Evolutionary conservation across 2,888 invertebrate species (phyloP).

Genomic region (Seira musarum): DNA sequence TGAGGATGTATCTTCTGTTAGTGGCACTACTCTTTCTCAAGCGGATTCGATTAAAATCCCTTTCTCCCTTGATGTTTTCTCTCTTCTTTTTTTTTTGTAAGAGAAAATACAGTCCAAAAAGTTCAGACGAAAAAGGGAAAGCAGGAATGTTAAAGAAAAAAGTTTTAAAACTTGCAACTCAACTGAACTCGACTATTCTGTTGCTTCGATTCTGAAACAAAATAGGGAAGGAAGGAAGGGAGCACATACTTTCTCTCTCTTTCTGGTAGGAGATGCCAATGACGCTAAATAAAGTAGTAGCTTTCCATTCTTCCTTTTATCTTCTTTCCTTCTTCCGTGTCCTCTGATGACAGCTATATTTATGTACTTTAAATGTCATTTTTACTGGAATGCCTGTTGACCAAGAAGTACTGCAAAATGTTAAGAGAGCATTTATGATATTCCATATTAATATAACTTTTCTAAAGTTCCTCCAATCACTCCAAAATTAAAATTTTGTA

Average conservation of each 20-base stretch:
- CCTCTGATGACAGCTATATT: not conserved
- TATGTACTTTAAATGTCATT: not conserved
- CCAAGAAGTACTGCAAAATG: not conserved
- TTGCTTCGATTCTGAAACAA: not conserved
- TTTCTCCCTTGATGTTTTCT: not conserved
- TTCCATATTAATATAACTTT: not conserved
- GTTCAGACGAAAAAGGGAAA: not conserved
- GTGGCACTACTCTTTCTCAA: not conserved
- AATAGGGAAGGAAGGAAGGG: conserved; percentile 4
- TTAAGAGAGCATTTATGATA: not conserved
- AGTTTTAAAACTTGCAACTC: not conserved
- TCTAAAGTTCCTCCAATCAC: not conserved
- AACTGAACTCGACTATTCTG: not conserved
- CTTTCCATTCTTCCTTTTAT: conserved; percentile 13
- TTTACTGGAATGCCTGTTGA: not conserved
- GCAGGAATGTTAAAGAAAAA: conserved; percentile 2
- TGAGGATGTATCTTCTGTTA: not conserved
- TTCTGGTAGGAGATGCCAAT: not conserved
- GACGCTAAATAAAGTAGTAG: conserved; percentile 19
- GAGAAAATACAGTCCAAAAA: not conserved
- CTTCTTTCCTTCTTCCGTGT: conserved; percentile 11
- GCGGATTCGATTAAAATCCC: conserved; percentile 12
- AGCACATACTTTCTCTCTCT: not conserved
- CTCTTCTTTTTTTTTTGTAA: not conserved
- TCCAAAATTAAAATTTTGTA: not conserved